Percentiles rank a stretch among this genome's conserved stretches.
phyloP scores from a whole-genome alignment of 1,140 invertebrate genomes.

The Magallana angulata region DNA sequence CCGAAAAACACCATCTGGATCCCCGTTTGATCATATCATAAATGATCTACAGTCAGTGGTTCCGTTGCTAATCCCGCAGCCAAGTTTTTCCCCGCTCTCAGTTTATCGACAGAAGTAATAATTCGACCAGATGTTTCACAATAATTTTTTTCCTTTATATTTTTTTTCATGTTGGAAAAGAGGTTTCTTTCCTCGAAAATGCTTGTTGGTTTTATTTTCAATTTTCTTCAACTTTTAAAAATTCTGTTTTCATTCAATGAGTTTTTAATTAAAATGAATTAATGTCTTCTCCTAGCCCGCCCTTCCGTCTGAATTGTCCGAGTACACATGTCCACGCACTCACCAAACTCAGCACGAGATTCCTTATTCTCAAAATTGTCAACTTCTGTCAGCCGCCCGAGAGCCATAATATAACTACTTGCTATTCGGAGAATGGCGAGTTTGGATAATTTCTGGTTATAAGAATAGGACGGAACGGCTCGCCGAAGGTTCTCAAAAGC shows the following conservation, averaged over 20 bases:
- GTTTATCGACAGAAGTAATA: conserved; percentile 35
- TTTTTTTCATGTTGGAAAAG: neutral
- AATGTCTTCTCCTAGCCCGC: conserved; percentile 84
- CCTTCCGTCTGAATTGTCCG: conserved; percentile 95
- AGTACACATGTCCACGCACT: conserved; percentile 91
- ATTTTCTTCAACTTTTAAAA: neutral
- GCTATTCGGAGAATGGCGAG: conserved; percentile 94
- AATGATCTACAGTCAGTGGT: conserved; percentile 52
- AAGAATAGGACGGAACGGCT: conserved; percentile 92
- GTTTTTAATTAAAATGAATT: conserved; percentile 2
- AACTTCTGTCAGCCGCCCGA: conserved; percentile 85
- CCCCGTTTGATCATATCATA: conserved; percentile 49
- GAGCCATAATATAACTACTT: conserved; percentile 88
- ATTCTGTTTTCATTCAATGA: neutral
- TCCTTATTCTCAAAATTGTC: conserved; percentile 82
- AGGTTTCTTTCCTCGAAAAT: neutral
- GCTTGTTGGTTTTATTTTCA: neutral
- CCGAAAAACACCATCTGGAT: conserved; percentile 49
- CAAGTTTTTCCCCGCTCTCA: conserved; percentile 11
- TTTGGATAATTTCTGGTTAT: conserved; percentile 95
- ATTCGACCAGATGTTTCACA: conserved; percentile 48
- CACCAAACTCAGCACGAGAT: conserved; percentile 81
- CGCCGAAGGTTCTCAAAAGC: conserved; percentile 93
- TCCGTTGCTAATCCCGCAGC: conserved; percentile 30
- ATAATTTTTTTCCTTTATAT: neutral